phyloP scores from a whole-genome alignment of 2,888 invertebrate species.

The Idaea biselata region DNA sequence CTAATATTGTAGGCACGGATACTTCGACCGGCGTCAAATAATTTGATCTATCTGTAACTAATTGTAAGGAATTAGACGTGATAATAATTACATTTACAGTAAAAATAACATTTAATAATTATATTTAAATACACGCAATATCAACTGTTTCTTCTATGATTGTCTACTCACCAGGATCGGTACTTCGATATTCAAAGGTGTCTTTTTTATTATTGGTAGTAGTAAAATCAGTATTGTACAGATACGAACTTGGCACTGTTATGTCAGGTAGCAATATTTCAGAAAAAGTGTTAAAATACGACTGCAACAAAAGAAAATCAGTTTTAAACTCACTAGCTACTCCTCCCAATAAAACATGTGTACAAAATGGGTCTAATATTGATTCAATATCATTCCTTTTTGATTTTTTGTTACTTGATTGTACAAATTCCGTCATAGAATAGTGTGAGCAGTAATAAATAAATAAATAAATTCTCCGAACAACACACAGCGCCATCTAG shows the following conservation, averaged over 20 bases:
- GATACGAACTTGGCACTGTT: conserved; percentile 39
- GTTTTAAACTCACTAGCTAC: neutral
- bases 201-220: conserved; percentile 48
- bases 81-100: neutral
- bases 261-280: conserved; percentile 55
- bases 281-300: conserved; percentile 53
- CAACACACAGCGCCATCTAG: no score
- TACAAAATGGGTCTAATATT: no score
- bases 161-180: conserved; percentile 43
- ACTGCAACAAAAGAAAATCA: conserved; percentile 40
- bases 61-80: neutral
- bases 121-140: neutral
- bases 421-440: no score
- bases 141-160: neutral
- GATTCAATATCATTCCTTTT: no score
- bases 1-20: conserved; percentile 46
- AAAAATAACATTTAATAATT: no score
- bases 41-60: conserved; percentile 42
- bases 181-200: conserved; percentile 42
- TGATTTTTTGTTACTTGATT: no score
- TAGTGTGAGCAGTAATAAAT: no score
- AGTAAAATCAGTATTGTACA: conserved; percentile 46
- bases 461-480: no score
- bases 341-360: no score
- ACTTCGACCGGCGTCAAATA: conserved; percentile 40